Percentiles rank a stretch among this genome's conserved stretches.
These are phyloP conservation scores for Xestoiulus laeticollis DNA, from an alignment of 2,888 invertebrate species.

Conservation along the genomic window DNA sequence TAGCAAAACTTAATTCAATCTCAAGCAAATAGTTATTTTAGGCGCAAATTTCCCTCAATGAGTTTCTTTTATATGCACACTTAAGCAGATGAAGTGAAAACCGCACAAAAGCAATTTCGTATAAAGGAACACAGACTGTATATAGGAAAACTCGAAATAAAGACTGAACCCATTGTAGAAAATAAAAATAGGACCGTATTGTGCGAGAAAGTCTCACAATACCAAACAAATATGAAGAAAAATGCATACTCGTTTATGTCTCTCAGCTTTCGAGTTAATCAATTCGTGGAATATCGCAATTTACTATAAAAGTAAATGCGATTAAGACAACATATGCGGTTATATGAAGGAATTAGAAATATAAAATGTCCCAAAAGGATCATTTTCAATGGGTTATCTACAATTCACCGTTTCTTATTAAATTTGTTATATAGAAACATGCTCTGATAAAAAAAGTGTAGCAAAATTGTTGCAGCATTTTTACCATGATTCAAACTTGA, in stretches of 20 bases:
- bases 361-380: neutral
- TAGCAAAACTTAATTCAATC: slow-evolving; percentile 30
- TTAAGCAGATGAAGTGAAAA: slow-evolving; percentile 23
- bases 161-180: neutral
- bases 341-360: neutral
- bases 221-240: neutral
- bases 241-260: neutral
- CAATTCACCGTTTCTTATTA: neutral
- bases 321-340: neutral
- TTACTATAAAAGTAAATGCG: neutral
- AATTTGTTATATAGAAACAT: no score
- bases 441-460: no score
- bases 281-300: neutral
- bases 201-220: neutral
- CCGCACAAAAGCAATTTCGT: slow-evolving; percentile 27
- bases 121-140: neutral
- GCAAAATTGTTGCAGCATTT: no score
- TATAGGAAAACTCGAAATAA: neutral
- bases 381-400: neutral
- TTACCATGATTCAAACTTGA: no score
- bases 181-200: neutral
- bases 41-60: neutral
- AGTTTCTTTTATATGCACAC: slow-evolving; percentile 24
- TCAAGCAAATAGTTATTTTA: neutral
- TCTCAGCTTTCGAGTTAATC: neutral